Base-by-base conservation (phyloP, 2,113 vertebrate species). In the Sebastes fasciatus region DNA sequence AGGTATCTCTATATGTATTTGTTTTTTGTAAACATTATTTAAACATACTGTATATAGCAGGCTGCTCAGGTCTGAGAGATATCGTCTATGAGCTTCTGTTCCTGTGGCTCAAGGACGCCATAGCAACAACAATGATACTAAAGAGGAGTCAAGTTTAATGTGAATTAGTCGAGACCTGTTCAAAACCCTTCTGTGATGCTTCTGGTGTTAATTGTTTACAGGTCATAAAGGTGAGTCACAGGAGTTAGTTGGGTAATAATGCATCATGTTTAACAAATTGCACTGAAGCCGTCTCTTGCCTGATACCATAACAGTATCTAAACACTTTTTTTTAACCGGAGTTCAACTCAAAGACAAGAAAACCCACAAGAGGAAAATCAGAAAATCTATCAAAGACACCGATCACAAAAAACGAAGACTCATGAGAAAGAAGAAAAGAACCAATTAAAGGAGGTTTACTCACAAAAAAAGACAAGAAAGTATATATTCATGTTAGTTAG, bases 121-220 rank as follows among this genome's bases (percentile, higher is more conserved):
- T 54, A 21, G 46, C 43, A 71, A 57, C 14, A 2, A n/a, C 23
- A 69, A 64, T 26, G n/a, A 26, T 43, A 26, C 21, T 40, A 9
- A 52, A 52, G 17, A 42, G 19, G 19, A 51, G 23, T 26, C 3
- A 26, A 26, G 26, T 26, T 21, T 13, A 70, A 48, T 4, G 19
- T 26, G 10, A 74, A 75, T 34, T 16, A 49, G 82, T 49, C 42
- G 17, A 26, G 26, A 75, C 63, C 21, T 54, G 78, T 69, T 80
- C 14, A 66, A 46, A 60, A 34, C 40, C 10, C 57, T 2, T 4
- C 34, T 0, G 8, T 57, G 52, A 57, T 4, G 19, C 11, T 14
- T 57, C 34, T n/a, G 82, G 3, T 14, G 12, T 7, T 57, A 34
- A 72, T n/a, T 58, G 23, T 64, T 67, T 42, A 21, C 49, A 73